Percentiles rank a stretch among this genome's conserved stretches.
These are phyloP conservation scores for Choristoneura fumiferana DNA, from an alignment of 1,140 invertebrate genomes.

Conservation along the genomic window DNA sequence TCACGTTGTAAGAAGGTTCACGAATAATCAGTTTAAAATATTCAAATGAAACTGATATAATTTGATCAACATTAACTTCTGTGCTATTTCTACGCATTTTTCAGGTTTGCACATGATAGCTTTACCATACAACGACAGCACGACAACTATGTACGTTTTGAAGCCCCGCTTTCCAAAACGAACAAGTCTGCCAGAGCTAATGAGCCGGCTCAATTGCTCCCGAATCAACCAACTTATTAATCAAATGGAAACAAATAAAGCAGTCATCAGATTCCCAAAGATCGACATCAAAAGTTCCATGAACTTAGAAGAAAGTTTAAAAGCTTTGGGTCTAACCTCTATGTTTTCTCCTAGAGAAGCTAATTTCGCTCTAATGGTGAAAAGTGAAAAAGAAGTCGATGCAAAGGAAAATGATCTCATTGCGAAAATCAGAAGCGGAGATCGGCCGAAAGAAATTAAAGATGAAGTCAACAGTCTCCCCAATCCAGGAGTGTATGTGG, in stretches of 20 bases:
- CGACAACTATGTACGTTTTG: constrained; percentile 84
- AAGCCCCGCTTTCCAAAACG: constrained; percentile 80
- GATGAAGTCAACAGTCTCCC: constrained; percentile 43
- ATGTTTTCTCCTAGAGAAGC: constrained; percentile 81
- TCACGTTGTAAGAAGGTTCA: too few species aligned
- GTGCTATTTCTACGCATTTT: constrained; percentile 29
- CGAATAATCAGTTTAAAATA: too few species aligned
- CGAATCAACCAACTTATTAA: constrained; percentile 78
- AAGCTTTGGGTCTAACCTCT: constrained; percentile 80
- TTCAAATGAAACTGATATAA: too few species aligned
- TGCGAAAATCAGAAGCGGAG: constrained; percentile 34
- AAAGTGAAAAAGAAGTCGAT: constrained; percentile 36
- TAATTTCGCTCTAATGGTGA: constrained; percentile 82
- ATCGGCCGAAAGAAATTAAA: constrained; percentile 31
- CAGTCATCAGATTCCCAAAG: constrained; percentile 82
- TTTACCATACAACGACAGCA: constrained; percentile 85
- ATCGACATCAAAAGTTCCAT: constrained; percentile 82
- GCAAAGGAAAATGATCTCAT: constrained; percentile 43
- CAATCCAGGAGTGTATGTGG: constrained; percentile 80
- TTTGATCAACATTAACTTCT: too few species aligned
- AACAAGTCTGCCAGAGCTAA: constrained; percentile 72
- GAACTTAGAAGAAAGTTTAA: constrained; percentile 77
- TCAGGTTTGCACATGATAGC: constrained; percentile 82
- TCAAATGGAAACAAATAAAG: constrained; percentile 67
- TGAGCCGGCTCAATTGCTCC: constrained; percentile 75